Evolutionary conservation across 2,888 invertebrate genomes (phyloP), one percentile per base, ranked within the genome.

Genomic region (Pyrrhosoma nymphula): DNA sequence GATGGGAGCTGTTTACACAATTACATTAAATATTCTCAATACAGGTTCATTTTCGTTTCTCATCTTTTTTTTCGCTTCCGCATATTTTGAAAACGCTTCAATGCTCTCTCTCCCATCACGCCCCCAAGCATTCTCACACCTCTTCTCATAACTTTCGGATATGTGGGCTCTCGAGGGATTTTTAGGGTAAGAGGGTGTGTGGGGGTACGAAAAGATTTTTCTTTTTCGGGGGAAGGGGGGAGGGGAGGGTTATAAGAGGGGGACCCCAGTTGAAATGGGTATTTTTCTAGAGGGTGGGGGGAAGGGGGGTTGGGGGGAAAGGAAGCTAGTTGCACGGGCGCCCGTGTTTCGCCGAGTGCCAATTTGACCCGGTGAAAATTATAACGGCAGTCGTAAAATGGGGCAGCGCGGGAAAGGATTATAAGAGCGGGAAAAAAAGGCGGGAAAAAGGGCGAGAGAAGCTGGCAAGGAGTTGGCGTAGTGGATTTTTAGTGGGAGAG

Each of bases 351-450:
- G 63, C 60, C 91, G 91, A 91, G 91, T 91, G 91, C 91, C 91
- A 91, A 91, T 91, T 91, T 91, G 91, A 91, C 63, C 90, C 91
- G 35, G 91, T 35, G 91, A 91, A 91, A 91, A 91, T 91, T 91
- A 91, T 91, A 91, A 91, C 91, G 91, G 63, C 35, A 39, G 91
- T 60, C 56, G 91, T 91, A 91, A 91, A 91, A 91, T 91, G 63
- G 91, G 63, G 60, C 91, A 63, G 26, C 60, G 63, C 8, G 47
- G 47, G 90, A 30, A 56, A 30, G 39, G 26, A 88, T 47, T 88
- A 88, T 88, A 47, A 88, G 88, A 18, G 88, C 47, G 47, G 47
- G 47, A 47, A 47, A 47, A 47, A 47, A 47, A 47, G 47, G 47
- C 47, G 47, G 47, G 47, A 47, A 47, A 47, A 47, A 47, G 8